A percentile compares a stretch with the other conserved stretches of the same genome.
Conservation (phyloP, 2,888 invertebrate genomes). For the Eupeodes latifasciatus region DNA sequence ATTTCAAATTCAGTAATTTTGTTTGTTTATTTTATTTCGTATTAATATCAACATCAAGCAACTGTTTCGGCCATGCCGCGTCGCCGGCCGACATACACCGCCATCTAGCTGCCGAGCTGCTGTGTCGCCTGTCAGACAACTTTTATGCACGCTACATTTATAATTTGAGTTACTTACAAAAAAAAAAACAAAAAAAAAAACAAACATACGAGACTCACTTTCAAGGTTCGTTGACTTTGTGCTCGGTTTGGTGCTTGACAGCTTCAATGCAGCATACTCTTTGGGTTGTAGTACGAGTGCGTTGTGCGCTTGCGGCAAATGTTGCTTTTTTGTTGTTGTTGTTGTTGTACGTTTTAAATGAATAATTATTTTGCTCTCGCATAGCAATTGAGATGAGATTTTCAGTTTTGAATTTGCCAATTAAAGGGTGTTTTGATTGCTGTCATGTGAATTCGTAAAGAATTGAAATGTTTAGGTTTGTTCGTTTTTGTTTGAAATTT, state of each 20-base stretch:
- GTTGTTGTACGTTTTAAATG: constrained; percentile 45
- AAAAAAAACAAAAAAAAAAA: neutral
- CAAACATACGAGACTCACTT: constrained; percentile 66
- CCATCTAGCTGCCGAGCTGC: neutral
- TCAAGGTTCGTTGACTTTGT: constrained; percentile 74
- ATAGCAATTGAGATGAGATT: constrained; percentile 57
- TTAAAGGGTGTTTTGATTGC: constrained; percentile 18
- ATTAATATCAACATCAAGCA: neutral
- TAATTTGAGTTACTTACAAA: constrained; percentile 35
- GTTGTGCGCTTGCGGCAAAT: constrained; percentile 23
- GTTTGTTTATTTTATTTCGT: constrained; percentile 48
- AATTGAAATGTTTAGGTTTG: no score
- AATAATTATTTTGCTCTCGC: constrained; percentile 61
- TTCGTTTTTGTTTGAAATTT: neutral
- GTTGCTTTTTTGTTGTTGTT: constrained; percentile 6
- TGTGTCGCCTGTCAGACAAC: constrained; percentile 25
- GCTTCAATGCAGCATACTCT: neutral
- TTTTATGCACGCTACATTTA: constrained; percentile 50
- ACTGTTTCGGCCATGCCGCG: constrained; percentile 12
- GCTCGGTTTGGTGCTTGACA: constrained; percentile 23
- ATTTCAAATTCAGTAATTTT: constrained; percentile 38
- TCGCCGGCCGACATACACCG: neutral
- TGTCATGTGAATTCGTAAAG: no score
- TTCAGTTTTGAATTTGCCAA: constrained; percentile 32
- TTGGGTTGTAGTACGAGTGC: neutral